A percentile compares a stretch with the other conserved stretches of the same genome.
These are phyloP conservation scores for Calameuta filiformis DNA, from an alignment of 2,888 invertebrate genomes.

Conservation along the genomic window DNA sequence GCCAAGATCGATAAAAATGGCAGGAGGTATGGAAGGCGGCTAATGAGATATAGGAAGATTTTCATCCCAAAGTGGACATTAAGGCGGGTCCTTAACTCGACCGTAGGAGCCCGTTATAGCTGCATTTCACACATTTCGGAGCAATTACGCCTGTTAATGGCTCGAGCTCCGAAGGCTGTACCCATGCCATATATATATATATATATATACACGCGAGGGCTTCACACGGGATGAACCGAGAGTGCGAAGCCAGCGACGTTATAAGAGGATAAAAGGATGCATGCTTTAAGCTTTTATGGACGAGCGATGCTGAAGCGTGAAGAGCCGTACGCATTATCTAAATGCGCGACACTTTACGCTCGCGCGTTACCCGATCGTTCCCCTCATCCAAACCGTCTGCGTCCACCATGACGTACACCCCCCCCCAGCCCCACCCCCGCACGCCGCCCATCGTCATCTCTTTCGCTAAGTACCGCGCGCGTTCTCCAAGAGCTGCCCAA, in stretches of 20 bases:
- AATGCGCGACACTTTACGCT: slow-evolving; percentile 57
- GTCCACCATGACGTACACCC: slow-evolving; percentile 8
- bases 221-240: slow-evolving; percentile 34
- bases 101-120: not conserved
- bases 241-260: slow-evolving; percentile 53
- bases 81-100: not conserved
- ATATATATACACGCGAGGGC: not conserved
- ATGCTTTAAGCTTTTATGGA: slow-evolving; percentile 57
- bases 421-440: not conserved
- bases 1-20: too few species aligned
- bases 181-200: too few species aligned
- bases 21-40: too few species aligned
- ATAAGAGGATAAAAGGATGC: slow-evolving; percentile 65
- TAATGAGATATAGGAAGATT: too few species aligned
- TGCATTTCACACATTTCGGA: slow-evolving; percentile 48
- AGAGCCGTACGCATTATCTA: slow-evolving; percentile 58
- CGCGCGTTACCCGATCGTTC: slow-evolving; percentile 32
- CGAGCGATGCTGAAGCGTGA: slow-evolving; percentile 38
- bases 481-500: slow-evolving; percentile 36
- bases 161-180: slow-evolving; percentile 6
- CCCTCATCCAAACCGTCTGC: slow-evolving; percentile 17
- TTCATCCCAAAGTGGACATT: too few species aligned
- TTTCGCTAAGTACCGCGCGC: slow-evolving; percentile 35
- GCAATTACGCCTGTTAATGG: slow-evolving; percentile 61
- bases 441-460: slow-evolving; percentile 10